Conservation (phyloP, 2,113 vertebrate species). For the Solenodon paradoxus region DNA sequence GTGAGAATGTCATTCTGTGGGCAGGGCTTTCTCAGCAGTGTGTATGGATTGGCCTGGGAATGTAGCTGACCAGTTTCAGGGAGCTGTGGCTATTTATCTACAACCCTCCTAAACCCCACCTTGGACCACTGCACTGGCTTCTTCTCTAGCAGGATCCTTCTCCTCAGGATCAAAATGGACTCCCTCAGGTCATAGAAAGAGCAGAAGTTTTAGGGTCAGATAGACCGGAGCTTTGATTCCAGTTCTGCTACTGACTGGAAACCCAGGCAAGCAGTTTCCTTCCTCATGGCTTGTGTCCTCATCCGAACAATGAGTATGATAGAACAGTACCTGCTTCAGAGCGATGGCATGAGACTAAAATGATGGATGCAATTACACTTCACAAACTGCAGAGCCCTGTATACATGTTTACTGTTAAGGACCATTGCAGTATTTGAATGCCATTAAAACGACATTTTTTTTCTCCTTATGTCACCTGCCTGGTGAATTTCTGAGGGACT, state of each 20-base stretch:
- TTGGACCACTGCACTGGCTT: neutral
- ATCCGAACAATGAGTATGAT: neutral
- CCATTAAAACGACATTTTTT: neutral
- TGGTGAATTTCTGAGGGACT: neutral
- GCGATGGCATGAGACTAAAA: neutral
- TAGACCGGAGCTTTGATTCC: slow-evolving; percentile 22
- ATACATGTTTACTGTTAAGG: neutral
- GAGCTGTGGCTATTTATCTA: neutral
- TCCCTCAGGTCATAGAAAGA: neutral
- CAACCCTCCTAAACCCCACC: neutral
- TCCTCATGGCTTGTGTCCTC: neutral
- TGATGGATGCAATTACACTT: neutral
- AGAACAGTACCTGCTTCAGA: neutral
- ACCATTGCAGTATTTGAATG: neutral
- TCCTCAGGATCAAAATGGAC: neutral
- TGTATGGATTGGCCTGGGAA: neutral
- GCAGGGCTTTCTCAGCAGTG: neutral
- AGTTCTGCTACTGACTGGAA: slow-evolving; percentile 27
- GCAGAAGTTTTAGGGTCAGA: neutral
- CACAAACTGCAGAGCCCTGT: neutral
- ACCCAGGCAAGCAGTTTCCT: neutral
- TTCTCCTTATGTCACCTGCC: neutral
- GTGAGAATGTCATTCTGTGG: neutral
- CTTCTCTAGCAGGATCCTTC: neutral
- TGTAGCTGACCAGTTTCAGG: neutral